Evolutionary conservation across 2,113 vertebrate genomes (phyloP).

Genomic region (Ceratotherium simum): DNA sequence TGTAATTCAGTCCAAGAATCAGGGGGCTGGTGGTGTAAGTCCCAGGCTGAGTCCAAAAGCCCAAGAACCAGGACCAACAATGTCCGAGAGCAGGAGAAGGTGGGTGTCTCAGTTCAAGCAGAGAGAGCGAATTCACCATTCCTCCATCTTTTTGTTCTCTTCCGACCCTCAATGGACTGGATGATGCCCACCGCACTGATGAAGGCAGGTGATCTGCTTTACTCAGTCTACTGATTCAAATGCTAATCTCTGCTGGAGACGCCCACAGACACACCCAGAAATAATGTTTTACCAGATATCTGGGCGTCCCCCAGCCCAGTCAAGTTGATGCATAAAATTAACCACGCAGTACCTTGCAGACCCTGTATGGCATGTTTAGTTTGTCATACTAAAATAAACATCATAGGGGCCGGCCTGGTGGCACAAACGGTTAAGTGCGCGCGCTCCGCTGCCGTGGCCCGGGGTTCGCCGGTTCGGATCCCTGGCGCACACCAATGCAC

Average conservation of each 20-base stretch:
- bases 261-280: neutral
- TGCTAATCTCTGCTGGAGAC: neutral
- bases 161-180: neutral
- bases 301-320: neutral
- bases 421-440: no score
- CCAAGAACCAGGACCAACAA: neutral
- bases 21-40: neutral
- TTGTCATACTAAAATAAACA: neutral
- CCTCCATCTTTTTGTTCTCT: neutral
- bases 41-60: neutral
- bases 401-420: no score
- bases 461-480: no score
- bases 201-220: neutral
- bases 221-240: neutral
- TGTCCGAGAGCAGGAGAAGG: neutral
- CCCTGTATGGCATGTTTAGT: neutral
- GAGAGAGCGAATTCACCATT: neutral
- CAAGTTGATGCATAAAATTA: neutral
- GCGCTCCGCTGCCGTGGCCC: no score
- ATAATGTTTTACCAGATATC: neutral
- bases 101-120: no score
- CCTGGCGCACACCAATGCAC: no score
- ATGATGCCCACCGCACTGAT: neutral
- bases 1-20: no score
- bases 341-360: neutral